Evolutionary conservation across 2,888 invertebrate genomes (phyloP).

Genomic region (Caenorhabditis panamensis): DNA sequence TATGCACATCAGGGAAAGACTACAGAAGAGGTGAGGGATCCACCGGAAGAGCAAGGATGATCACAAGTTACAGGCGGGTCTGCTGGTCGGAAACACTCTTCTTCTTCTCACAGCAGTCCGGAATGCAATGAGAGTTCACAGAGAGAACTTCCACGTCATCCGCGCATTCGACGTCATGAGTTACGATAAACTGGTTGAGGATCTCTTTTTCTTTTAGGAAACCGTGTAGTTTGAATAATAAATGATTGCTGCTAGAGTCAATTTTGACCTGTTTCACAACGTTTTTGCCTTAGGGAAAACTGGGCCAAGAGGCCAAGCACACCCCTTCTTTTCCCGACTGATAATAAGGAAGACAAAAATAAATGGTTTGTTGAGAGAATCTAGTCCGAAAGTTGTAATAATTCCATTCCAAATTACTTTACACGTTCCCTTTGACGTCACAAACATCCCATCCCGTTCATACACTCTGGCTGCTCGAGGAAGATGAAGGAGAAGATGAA

Average conservation of each 20-base stretch:
- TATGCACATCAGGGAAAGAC: slow-evolving; percentile 66
- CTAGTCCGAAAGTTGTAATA: not conserved
- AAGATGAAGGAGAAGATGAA: slow-evolving; percentile 29
- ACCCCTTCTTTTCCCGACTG: no score
- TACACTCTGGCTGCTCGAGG: slow-evolving; percentile 2
- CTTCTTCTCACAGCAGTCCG: slow-evolving; percentile 71
- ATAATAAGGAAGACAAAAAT: not conserved
- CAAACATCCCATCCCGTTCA: not conserved
- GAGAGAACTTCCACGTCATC: slow-evolving; percentile 73
- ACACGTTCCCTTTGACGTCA: slow-evolving; percentile 28
- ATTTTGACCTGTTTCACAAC: not conserved
- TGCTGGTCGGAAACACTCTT: slow-evolving; percentile 75
- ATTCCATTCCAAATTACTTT: slow-evolving; percentile 1
- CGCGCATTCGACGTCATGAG: slow-evolving; percentile 75
- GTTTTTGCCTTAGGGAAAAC: no score
- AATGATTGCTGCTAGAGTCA: not conserved
- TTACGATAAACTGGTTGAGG: slow-evolving; percentile 76
- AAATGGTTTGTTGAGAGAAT: not conserved
- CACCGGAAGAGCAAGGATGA: not conserved
- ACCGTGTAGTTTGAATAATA: slow-evolving; percentile 7
- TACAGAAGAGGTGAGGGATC: slow-evolving; percentile 43
- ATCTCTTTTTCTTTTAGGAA: slow-evolving; percentile 58
- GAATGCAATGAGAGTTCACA: slow-evolving; percentile 48
- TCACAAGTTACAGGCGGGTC: slow-evolving; percentile 57
- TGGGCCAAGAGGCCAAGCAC: no score